Evolutionary conservation across 2,888 invertebrate genomes (phyloP), one percentile per base, ranked within the genome.

Genomic region (Luperina nickerlii): DNA sequence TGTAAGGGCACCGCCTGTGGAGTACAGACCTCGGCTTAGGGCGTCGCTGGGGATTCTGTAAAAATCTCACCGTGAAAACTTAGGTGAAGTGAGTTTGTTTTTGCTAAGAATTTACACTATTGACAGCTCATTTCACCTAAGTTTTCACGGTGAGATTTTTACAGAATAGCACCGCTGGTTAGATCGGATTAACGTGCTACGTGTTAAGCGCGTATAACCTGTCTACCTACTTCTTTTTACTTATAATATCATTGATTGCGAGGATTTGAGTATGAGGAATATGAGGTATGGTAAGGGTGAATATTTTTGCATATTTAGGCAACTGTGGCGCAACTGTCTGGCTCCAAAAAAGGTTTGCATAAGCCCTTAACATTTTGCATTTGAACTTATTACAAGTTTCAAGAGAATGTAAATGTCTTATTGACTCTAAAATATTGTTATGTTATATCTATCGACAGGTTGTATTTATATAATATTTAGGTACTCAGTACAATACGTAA

Each of bases 401-500:
- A 83, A 83, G 38, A 77, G 18, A 68, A 76, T 65, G 63, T 66
- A 67, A 20, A 72, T 48, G 81, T 87, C 84, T 81, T 86, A 70
- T 84, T 74, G 84, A 88, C 77, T 76, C 48, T 78, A 71, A 74
- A 76, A 70, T 71, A 72, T 82, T 75, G 27, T 78, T 79, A 68
- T 72, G 48, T 38, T 71, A 83, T 76, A 72, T 79, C 51, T 70
- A 73, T 80, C 48, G 57, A 76, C 72, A 71, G 79, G 87, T 85
- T 89, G 87, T 88, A 87, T 87, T 85, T 87, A 84, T 84, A 63
- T 84, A 76, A 78, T 80, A 62, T 74, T 72, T 82, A 82, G 78
- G 80, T 82, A 82, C 71, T 73, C 76, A 85, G 83, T 89, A 87
- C 81, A 85, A 81, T 85, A 76, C 65, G 65, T 78, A n/a, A 69